Percentiles rank a stretch among this genome's conserved stretches.
Evolutionary conservation across 2,888 invertebrate genomes (phyloP).

Genomic region (Thymelicus lineola): DNA sequence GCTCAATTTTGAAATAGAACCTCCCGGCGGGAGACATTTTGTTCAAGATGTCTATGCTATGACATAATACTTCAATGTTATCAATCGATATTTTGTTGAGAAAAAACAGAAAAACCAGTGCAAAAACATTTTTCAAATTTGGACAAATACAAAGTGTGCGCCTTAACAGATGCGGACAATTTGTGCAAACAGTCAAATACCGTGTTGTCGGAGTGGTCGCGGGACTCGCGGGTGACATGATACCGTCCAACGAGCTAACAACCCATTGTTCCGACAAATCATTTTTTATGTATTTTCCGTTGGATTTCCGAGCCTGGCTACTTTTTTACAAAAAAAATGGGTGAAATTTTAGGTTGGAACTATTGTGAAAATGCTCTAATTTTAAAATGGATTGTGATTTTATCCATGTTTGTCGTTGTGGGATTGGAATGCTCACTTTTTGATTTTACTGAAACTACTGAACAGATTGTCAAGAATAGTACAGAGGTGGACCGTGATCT

Average conservation of each 20-base stretch:
- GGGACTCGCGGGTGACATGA: conserved; percentile 36
- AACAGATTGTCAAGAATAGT: no score
- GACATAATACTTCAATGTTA: no score
- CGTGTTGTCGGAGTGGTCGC: conserved; percentile 41
- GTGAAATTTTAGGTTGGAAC: conserved; percentile 10
- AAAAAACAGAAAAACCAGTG: not conserved
- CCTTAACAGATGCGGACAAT: conserved; percentile 53
- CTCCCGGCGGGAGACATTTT: no score
- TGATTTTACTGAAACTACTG: no score
- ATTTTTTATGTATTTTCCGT: conserved; percentile 37
- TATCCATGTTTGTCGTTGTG: no score
- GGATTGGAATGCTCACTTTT: no score
- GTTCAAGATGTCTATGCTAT: no score
- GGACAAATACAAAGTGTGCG: conserved; percentile 27
- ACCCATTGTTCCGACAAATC: conserved; percentile 41
- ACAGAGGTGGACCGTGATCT: no score
- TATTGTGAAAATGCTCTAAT: not conserved
- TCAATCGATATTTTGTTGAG: no score
- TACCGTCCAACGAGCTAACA: conserved; percentile 46
- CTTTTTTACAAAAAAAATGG: conserved; percentile 9
- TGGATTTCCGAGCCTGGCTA: conserved; percentile 16
- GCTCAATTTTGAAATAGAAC: no score
- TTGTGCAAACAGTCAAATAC: conserved; percentile 52
- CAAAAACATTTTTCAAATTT: not conserved
- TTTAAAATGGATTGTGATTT: not conserved